Evolutionary conservation across 2,113 vertebrate species (phyloP).

Genomic region (Hyla sarda): DNA sequence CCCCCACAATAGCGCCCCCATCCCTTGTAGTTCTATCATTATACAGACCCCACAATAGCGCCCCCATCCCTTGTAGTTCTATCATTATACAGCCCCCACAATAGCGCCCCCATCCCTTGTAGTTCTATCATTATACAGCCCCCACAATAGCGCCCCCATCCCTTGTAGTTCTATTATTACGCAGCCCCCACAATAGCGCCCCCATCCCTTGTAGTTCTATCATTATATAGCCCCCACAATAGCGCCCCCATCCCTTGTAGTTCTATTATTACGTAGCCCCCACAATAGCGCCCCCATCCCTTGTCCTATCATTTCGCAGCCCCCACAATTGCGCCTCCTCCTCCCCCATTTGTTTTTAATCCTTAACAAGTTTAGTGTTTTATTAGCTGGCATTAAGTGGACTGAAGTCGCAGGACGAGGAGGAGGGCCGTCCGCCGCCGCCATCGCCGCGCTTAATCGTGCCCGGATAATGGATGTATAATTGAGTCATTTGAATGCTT

Average conservation of each 20-base stretch:
- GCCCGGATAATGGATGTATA: slow-evolving; percentile 98
- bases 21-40: background rate
- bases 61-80: slow-evolving; percentile 62
- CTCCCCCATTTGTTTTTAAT: slow-evolving; percentile 49
- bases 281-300: no score
- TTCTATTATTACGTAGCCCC: no score
- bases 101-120: background rate
- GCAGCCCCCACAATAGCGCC: no score
- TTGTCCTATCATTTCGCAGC: no score
- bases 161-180: slow-evolving; percentile 70
- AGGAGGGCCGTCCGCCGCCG: slow-evolving; percentile 71
- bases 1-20: no score
- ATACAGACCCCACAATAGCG: no score
- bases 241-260: slow-evolving; percentile 11
- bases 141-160: slow-evolving; percentile 64
- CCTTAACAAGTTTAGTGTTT: slow-evolving; percentile 81
- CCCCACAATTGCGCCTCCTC: background rate
- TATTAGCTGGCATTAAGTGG: slow-evolving; percentile 84
- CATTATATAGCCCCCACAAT: no score
- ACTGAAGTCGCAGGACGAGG: slow-evolving; percentile 86
- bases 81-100: slow-evolving; percentile 68
- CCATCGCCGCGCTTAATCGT: slow-evolving; percentile 87
- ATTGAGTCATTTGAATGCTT: slow-evolving; percentile 99
- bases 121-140: slow-evolving; percentile 84
- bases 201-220: no score